Percentiles rank a stretch among this genome's conserved stretches.
Conservation (phyloP, 2,888 invertebrate genomes). For the Tridacna gigas region DNA sequence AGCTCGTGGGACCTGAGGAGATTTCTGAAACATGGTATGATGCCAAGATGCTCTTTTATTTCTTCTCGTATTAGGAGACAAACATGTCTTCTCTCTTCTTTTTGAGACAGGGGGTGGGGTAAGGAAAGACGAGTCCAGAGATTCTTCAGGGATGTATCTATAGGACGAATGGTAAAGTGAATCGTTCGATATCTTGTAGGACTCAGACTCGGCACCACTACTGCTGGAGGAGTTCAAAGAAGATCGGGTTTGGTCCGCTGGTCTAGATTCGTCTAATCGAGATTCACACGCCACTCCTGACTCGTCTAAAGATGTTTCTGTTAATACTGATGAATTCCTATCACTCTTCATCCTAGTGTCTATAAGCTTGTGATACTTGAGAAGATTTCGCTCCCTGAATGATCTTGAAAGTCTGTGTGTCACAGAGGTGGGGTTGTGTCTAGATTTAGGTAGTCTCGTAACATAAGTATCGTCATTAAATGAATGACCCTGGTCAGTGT, state of each 20-base stretch:
- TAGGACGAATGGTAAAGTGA: constrained; percentile 63
- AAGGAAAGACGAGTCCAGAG: constrained; percentile 56
- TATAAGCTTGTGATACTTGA: constrained; percentile 54
- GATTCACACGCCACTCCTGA: constrained; percentile 35
- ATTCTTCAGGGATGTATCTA: constrained; percentile 44
- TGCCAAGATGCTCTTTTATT: constrained; percentile 71
- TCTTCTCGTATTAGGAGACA: constrained; percentile 62
- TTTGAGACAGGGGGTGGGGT: constrained; percentile 52
- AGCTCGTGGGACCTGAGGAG: constrained; percentile 54
- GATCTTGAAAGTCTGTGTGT: constrained; percentile 60
- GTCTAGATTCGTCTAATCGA: constrained; percentile 38
- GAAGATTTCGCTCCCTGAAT: constrained; percentile 59
- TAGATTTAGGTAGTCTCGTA: constrained; percentile 48
- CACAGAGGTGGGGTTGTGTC: constrained; percentile 54
- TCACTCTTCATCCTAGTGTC: constrained; percentile 51
- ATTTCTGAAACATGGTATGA: constrained; percentile 68
- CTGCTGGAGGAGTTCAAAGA: constrained; percentile 32
- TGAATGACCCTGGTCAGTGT: constrained; percentile 62
- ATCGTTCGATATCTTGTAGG: constrained; percentile 64
- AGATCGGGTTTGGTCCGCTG: constrained; percentile 39
- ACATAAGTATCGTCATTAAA: constrained; percentile 66
- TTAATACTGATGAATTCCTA: constrained; percentile 44
- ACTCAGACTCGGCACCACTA: constrained; percentile 56
- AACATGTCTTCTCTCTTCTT: constrained; percentile 47
- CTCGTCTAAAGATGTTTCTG: constrained; percentile 43